Conservation (phyloP, 1,140 invertebrate genomes). For the Brachionus paranguensis region DNA sequence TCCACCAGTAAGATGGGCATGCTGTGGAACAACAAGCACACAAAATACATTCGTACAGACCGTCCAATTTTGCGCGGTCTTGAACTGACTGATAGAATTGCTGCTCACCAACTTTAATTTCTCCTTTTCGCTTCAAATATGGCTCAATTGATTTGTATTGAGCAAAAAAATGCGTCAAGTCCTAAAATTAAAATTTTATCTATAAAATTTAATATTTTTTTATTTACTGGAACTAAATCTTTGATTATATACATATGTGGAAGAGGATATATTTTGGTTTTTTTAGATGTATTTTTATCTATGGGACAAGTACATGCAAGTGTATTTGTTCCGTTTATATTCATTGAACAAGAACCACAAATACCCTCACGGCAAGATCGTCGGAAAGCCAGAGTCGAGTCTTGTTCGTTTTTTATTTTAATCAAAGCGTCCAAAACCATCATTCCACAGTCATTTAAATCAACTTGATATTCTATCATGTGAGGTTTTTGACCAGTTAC, state of each 20-base stretch:
- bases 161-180: slow-evolving; percentile 86
- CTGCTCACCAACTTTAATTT: slow-evolving; percentile 63
- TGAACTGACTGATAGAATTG: slow-evolving; percentile 80
- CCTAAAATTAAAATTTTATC: slow-evolving; percentile 50
- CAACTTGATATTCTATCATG: slow-evolving; percentile 84
- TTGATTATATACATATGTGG: slow-evolving; percentile 98
- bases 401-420: slow-evolving; percentile 96
- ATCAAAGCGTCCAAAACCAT: slow-evolving; percentile 96
- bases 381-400: slow-evolving; percentile 90
- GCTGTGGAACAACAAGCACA: slow-evolving; percentile 95
- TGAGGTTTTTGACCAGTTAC: slow-evolving; percentile 79
- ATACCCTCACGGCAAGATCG: slow-evolving; percentile 90
- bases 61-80: slow-evolving; percentile 86
- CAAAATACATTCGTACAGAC: slow-evolving; percentile 91
- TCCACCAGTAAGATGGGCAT: slow-evolving; percentile 98
- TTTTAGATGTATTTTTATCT: slow-evolving; percentile 69
- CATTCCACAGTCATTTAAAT: slow-evolving; percentile 83
- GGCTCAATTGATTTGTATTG: slow-evolving; percentile 91
- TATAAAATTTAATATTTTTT: slow-evolving; percentile 41
- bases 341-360: slow-evolving; percentile 98
- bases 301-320: slow-evolving; percentile 91
- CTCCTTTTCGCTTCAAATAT: slow-evolving; percentile 75
- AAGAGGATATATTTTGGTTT: slow-evolving; percentile 83
- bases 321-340: slow-evolving; percentile 90
- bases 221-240: slow-evolving; percentile 75